These are phyloP conservation scores for Octonoba sinensis DNA, from an alignment of 2,888 invertebrate genomes.

Conservation along the genomic window DNA sequence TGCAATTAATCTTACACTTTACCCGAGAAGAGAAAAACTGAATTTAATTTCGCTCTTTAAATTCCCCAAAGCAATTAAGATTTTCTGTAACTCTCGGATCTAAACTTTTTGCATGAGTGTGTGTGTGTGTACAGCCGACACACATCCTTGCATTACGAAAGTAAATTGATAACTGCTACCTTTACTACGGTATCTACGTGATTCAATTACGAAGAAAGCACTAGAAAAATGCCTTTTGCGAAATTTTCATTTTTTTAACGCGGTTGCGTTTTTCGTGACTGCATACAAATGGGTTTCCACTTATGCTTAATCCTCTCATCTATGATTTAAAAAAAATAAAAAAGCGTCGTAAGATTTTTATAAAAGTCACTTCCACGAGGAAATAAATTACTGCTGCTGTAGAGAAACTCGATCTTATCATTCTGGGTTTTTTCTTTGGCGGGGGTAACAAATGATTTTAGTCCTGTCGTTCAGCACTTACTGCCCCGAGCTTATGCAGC, in stretches of 20 bases:
- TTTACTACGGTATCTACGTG: constrained; percentile 20
- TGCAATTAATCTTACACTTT: constrained; percentile 32
- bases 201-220: constrained; percentile 28
- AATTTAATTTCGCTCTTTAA: constrained; percentile 35
- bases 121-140: background rate
- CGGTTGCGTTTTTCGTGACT: constrained; percentile 31
- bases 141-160: constrained; percentile 16
- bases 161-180: constrained; percentile 42
- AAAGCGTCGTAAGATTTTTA: constrained; percentile 4
- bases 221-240: constrained; percentile 16
- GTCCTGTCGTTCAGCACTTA: too few relatives aligned
- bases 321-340: constrained; percentile 23
- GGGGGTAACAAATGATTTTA: too few relatives aligned
- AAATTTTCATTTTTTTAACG: constrained; percentile 22
- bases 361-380: constrained; percentile 4
- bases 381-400: constrained; percentile 23
- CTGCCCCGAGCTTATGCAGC: too few relatives aligned
- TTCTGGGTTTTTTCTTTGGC: too few relatives aligned
- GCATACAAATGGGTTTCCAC: constrained; percentile 51
- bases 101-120: constrained; percentile 16
- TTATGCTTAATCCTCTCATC: constrained; percentile 42
- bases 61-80: constrained; percentile 35
- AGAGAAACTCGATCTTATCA: background rate
- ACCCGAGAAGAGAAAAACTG: background rate
- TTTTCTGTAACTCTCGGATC: constrained; percentile 15